phyloP scores from a whole-genome alignment of 2,888 invertebrate genomes.

The Baronia brevicornis region DNA sequence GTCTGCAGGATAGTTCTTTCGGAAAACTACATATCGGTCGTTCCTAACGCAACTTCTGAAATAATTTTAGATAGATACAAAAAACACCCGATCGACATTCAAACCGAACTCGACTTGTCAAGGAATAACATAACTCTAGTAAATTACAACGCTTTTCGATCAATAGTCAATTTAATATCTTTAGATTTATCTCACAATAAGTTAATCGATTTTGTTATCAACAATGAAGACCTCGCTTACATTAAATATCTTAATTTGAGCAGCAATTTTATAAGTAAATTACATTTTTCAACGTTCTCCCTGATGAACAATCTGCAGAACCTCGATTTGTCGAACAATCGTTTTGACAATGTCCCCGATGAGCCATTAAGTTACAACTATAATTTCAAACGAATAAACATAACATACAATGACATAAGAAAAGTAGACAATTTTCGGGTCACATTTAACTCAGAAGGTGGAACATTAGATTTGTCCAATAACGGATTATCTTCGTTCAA shows the following conservation, averaged over 20 bases:
- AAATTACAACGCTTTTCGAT: slow-evolving; percentile 52
- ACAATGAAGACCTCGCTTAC: slow-evolving; percentile 38
- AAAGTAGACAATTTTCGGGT: slow-evolving; percentile 39
- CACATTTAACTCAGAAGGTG: slow-evolving; percentile 50
- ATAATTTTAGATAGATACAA: slow-evolving; percentile 15
- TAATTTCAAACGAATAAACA: slow-evolving; percentile 46
- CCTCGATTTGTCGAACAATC: slow-evolving; percentile 56
- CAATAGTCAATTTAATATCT: slow-evolving; percentile 36
- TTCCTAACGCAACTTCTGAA: slow-evolving; percentile 44
- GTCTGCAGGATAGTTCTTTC: slow-evolving; percentile 53
- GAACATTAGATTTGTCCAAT: slow-evolving; percentile 53
- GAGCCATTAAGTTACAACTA: slow-evolving; percentile 38
- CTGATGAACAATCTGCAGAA: slow-evolving; percentile 50
- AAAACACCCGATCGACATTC: slow-evolving; percentile 29
- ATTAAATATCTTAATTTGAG: slow-evolving; percentile 54
- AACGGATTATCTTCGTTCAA: slow-evolving; percentile 41
- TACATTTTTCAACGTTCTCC: slow-evolving; percentile 45
- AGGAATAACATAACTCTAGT: slow-evolving; percentile 45
- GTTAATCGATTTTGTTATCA: slow-evolving; percentile 40
- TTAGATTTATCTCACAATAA: slow-evolving; percentile 53
- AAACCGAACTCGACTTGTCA: slow-evolving; percentile 54
- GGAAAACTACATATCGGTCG: slow-evolving; percentile 37
- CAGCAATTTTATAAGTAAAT: slow-evolving; percentile 36
- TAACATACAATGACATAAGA: slow-evolving; percentile 45
- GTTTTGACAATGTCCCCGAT: slow-evolving; percentile 42